A percentile compares a stretch with the other conserved stretches of the same genome.
Conservation (phyloP, 2,888 invertebrate species). For the Gymnocheta viridis region DNA sequence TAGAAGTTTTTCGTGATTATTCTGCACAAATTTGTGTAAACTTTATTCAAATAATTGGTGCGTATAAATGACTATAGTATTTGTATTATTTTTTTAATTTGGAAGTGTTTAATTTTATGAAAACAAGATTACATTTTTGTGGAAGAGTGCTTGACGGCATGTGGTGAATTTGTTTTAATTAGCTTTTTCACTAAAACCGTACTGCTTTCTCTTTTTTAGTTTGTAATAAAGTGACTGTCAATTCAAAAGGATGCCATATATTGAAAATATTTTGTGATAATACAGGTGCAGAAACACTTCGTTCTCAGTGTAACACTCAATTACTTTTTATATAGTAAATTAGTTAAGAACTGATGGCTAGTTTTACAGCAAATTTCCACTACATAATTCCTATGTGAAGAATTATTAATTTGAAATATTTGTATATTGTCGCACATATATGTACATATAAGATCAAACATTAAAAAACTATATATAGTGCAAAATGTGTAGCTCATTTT, state of each 20-base stretch:
- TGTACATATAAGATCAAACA: no score
- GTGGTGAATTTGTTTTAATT: conserved; percentile 55
- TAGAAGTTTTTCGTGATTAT: conserved; percentile 75
- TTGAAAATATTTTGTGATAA: neutral
- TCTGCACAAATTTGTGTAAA: conserved; percentile 75
- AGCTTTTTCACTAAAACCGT: neutral
- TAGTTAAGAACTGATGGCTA: no score
- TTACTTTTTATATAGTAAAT: no score
- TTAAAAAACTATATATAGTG: no score
- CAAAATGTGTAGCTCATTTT: no score
- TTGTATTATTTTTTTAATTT: neutral
- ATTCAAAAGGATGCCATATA: conserved; percentile 32
- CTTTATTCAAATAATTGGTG: conserved; percentile 75
- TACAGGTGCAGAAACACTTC: neutral
- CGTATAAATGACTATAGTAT: conserved; percentile 72
- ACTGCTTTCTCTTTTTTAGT: conserved; percentile 45
- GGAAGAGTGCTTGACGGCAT: conserved; percentile 48
- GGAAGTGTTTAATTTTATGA: conserved; percentile 51
- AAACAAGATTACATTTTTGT: conserved; percentile 69
- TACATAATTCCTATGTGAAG: no score
- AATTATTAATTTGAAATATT: no score
- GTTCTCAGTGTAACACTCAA: no score
- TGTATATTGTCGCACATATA: no score
- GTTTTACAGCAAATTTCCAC: no score
- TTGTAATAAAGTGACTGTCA: no score